phyloP scores from a whole-genome alignment of 2,888 invertebrate genomes.

The Tyria jacobaeae region DNA sequence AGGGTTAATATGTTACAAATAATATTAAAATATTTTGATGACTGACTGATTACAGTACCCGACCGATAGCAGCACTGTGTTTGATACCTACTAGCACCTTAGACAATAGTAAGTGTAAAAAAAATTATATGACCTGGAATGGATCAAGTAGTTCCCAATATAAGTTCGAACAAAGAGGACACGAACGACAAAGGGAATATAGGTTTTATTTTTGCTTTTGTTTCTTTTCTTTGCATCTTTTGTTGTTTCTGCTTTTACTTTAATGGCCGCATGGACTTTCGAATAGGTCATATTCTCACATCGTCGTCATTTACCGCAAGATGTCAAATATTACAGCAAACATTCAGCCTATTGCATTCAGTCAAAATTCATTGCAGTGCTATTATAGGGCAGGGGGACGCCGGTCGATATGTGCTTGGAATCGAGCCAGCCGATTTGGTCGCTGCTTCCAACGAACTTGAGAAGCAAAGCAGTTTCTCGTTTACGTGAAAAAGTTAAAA shows the following conservation, averaged over 20 bases:
- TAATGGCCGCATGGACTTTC: neutral
- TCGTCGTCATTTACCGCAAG: constrained; percentile 16
- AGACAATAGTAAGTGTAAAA: neutral
- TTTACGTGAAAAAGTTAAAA: constrained; percentile 43
- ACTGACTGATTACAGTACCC: too few relatives aligned
- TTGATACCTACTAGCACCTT: neutral
- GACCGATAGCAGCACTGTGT: too few relatives aligned
- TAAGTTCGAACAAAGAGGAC: neutral
- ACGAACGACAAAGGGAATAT: neutral
- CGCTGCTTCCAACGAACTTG: constrained; percentile 44
- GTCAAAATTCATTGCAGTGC: constrained; percentile 56
- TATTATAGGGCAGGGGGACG: constrained; percentile 35
- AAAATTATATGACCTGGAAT: neutral
- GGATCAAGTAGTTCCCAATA: neutral
- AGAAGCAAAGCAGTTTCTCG: constrained; percentile 44
- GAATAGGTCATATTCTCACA: constrained; percentile 10
- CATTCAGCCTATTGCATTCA: constrained; percentile 41
- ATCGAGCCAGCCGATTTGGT: constrained; percentile 57
- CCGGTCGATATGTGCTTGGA: constrained; percentile 69
- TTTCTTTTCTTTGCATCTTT: neutral
- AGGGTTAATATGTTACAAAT: neutral
- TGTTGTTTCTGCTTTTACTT: neutral
- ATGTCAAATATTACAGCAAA: constrained; percentile 24
- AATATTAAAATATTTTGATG: too few relatives aligned
- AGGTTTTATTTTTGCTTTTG: neutral